Conservation (phyloP, 2,113 vertebrate species). For the Poecile atricapillus region DNA sequence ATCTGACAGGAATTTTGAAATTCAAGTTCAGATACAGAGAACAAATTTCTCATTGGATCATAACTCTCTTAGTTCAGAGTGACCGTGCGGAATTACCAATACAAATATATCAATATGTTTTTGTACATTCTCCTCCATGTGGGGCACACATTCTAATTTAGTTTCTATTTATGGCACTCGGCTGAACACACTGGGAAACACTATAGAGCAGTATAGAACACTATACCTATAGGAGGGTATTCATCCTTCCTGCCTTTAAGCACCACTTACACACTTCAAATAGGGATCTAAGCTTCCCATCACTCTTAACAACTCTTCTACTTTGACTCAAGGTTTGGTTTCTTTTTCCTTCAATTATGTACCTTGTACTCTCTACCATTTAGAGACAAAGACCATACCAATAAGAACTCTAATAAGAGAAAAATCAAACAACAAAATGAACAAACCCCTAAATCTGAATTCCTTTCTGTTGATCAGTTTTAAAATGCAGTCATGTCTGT, state of each 20-base stretch:
- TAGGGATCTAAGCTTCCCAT: background rate
- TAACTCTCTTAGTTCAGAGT: background rate
- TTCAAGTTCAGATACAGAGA: background rate
- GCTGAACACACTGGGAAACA: background rate
- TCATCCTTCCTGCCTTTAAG: background rate
- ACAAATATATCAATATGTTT: background rate
- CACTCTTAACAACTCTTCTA: background rate
- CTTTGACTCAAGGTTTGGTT: background rate
- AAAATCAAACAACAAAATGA: background rate
- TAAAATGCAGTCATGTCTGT: background rate
- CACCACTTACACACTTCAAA: background rate
- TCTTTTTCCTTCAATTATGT: background rate
- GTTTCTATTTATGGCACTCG: background rate
- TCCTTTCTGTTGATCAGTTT: background rate
- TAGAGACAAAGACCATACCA: background rate
- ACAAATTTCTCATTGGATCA: background rate
- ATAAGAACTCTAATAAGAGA: background rate
- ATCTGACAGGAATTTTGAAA: background rate
- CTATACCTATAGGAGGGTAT: too few species aligned
- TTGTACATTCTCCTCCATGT: background rate
- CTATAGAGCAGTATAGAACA: background rate
- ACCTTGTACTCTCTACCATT: background rate
- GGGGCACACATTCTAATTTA: background rate
- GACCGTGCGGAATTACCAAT: background rate
- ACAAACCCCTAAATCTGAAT: background rate